Base-by-base conservation (phyloP, 2,113 vertebrate genomes). In the Sphaerodactylus townsendi region DNA sequence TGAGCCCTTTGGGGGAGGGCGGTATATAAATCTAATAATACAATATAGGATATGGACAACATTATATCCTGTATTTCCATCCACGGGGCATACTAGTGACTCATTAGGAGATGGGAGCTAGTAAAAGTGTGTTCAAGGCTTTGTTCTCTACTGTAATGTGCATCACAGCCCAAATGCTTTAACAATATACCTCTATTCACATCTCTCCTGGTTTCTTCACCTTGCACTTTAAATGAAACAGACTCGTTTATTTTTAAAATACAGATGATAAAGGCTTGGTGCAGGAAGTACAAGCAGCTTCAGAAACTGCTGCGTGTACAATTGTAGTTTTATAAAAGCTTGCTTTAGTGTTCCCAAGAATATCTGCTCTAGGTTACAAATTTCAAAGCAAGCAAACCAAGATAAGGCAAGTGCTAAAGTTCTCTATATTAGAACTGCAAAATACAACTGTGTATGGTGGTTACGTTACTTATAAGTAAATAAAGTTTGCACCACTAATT, bases 371-470 rank as follows among this genome's bases (percentile, higher is more conserved):
- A 69, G 17, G 73, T 2, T 71, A 11, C 23, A 85, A 7, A 0
- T 35, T 62, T 35, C 28, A 84, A 82, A 28, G 77, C 0, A 71
- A 87, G 75, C 30, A 79, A 41, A 85, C 53, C 41, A 65, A 69
- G 69, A 87, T n/a, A 75, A n/a, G 5, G 6, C 14, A 79, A 87
- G 75, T 30, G 65, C 75, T 44, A 82, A 37, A 86, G 65, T 68
- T 56, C 13, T 76, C 62, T 50, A 11, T 37, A 35, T 19, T 23
- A 50, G 33, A 68, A 68, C n/a, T 68, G 65, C 14, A 68, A 33
- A 66, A 30, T n/a, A 13, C 30, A 65, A 35, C n/a, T 39, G 1
- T 46, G n/a, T n/a, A 50, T 19, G 8, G n/a, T 17, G 44, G 30
- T 69, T 79, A 21, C 70, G 39, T 62, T 21, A n/a, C 9, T 35